Base-by-base conservation (phyloP, 2,113 vertebrate species). In the Cyphomyrus discorhynchus region DNA sequence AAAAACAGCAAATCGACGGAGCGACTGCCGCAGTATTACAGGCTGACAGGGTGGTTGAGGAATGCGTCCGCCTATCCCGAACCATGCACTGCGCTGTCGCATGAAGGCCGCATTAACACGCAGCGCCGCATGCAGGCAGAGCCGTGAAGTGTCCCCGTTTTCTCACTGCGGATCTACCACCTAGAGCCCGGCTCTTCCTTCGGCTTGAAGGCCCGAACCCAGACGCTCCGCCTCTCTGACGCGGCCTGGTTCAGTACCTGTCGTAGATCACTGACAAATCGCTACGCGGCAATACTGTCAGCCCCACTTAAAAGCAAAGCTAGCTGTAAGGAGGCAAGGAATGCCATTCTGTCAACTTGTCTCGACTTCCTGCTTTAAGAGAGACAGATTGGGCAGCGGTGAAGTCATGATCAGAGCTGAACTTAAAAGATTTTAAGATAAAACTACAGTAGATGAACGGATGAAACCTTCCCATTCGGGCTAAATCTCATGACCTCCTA, bases 1-100 rank as follows among this genome's bases (percentile, higher is more conserved):
- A n/a, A 85, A 89, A 84, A 45, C 21, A 91, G 90, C 80, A 58
- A 89, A 89, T 93, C 82, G 49, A 88, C 88, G 66, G 53, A 83
- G 87, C 52, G 88, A 88, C 27, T 62, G 89, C 39, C 0, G 24
- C 35, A 31, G 21, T 47, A 89, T 17, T 53, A 58, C 35, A 56
- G 35, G 56, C n/a, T 27, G 2, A 56, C 27, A 53, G 35, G 52
- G 88, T 15, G 15, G 17, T 1, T 42, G 50, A 83, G 31, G 49
- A 58, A 58, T 2, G 46, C 15, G 53, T 35, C 52, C 5, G 89
- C n/a, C n/a, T 31, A 45, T 47, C n/a, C 10, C 31, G 13, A 46
- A 82, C 31, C 50, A 82, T 89, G 88, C 88, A 56, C 17, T 84
- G 17, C 13, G 88, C 21, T 50, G 7, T 74, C 21, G 0, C 13